Conservation (phyloP, 2,113 vertebrate species). For the Cochlearius cochlearius region DNA sequence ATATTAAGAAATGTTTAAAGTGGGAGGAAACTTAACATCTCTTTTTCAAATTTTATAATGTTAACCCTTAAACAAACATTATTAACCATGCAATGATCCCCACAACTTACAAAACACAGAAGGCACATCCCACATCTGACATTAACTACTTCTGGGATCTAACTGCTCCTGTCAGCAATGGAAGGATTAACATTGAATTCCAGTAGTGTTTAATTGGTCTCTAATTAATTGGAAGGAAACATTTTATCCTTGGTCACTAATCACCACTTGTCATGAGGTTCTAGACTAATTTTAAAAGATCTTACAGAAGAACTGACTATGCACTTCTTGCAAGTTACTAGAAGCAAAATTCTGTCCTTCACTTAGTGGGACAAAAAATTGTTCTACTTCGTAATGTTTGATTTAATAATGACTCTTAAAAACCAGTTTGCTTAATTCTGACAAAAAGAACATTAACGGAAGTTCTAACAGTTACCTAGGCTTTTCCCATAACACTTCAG, state of each 20-base stretch:
- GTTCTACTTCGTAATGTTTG: neutral
- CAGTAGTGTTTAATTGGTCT: neutral
- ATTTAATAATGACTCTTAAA: neutral
- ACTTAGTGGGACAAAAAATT: neutral
- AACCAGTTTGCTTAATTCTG: neutral
- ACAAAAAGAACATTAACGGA: neutral
- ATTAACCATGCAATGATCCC: neutral
- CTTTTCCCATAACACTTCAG: neutral
- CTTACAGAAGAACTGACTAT: neutral
- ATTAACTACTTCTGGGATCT: neutral
- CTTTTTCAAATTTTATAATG: neutral
- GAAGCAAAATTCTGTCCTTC: neutral
- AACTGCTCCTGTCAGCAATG: neutral
- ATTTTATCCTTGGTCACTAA: neutral
- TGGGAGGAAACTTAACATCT: neutral
- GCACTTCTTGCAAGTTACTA: neutral
- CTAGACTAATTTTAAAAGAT: neutral
- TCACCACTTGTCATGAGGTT: neutral
- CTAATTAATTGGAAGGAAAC: neutral
- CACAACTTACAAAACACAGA: neutral
- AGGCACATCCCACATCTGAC: neutral
- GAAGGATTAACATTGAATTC: neutral
- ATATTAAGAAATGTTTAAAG: neutral
- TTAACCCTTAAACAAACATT: neutral
- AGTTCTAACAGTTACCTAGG: too few species aligned